phyloP scores from a whole-genome alignment of 2,113 vertebrate species.

The Thermophis baileyi region DNA sequence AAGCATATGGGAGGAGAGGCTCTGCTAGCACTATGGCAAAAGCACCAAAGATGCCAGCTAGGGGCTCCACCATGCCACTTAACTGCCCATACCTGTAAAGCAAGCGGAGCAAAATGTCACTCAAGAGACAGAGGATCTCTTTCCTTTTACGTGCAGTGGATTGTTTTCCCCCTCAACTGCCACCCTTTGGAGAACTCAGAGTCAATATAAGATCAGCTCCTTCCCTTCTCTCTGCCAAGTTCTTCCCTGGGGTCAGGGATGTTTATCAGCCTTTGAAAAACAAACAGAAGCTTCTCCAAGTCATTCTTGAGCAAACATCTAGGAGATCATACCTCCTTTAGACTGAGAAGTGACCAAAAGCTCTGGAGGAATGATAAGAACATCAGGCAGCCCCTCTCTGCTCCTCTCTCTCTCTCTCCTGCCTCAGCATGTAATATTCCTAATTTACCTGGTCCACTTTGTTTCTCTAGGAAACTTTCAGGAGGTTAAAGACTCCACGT shows the following conservation, averaged over 20 bases:
- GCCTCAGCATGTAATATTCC: background rate
- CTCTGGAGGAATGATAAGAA: background rate
- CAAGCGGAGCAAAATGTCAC: background rate
- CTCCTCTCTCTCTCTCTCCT: background rate
- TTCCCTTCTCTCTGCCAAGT: background rate
- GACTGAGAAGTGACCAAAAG: slow-evolving; percentile 3
- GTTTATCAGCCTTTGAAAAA: background rate
- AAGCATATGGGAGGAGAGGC: slow-evolving; percentile 87
- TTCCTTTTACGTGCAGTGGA: background rate
- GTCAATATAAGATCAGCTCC: background rate
- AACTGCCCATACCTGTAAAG: slow-evolving; percentile 89
- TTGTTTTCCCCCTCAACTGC: background rate
- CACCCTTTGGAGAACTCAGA: background rate
- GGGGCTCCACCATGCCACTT: slow-evolving; percentile 94
- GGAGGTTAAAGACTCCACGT: background rate
- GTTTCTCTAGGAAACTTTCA: background rate
- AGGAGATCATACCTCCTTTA: background rate
- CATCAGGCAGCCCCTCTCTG: background rate
- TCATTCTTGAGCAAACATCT: background rate
- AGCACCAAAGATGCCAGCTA: slow-evolving; percentile 82
- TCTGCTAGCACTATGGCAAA: slow-evolving; percentile 82
- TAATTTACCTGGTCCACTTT: background rate
- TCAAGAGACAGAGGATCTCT: rapidly evolving
- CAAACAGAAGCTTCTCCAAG: background rate
- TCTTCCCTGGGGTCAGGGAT: background rate